Conservation (phyloP, 2,113 vertebrate genomes). For the Pseudopodoces humilis region DNA sequence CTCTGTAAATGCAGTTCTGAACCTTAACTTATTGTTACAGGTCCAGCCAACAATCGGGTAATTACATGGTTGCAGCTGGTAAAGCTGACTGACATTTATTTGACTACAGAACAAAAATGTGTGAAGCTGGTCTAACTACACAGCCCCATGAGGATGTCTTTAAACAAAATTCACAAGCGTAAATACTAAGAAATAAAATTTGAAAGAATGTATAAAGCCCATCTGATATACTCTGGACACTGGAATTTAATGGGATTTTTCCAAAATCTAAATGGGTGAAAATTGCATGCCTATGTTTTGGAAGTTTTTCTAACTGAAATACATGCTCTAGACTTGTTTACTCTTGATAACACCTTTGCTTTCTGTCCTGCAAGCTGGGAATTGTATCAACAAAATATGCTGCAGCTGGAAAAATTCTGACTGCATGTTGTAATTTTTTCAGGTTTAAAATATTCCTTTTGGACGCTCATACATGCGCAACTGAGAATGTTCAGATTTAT, state of each 20-base stretch:
- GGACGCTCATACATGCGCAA: background rate
- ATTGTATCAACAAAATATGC: background rate
- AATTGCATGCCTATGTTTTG: background rate
- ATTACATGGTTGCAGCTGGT: conserved; percentile 32
- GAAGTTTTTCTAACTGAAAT: background rate
- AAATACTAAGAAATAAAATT: background rate
- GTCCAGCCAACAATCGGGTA: background rate
- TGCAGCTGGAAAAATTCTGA: background rate
- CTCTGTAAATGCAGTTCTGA: background rate
- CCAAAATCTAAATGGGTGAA: background rate
- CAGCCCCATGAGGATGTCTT: background rate
- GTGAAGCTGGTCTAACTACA: background rate
- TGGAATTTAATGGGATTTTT: background rate
- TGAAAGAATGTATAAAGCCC: background rate
- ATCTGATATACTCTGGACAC: background rate
- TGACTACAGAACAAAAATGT: background rate
- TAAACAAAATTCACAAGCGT: background rate
- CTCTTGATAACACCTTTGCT: background rate
- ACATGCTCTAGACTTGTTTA: background rate
- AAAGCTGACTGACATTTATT: conserved; percentile 18
- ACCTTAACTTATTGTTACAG: background rate
- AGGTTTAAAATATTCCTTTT: background rate
- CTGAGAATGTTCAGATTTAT: background rate
- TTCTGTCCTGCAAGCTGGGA: background rate
- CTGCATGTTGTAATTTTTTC: background rate